phyloP scores from a whole-genome alignment of 2,888 invertebrate species.

The Celastrina argiolus region DNA sequence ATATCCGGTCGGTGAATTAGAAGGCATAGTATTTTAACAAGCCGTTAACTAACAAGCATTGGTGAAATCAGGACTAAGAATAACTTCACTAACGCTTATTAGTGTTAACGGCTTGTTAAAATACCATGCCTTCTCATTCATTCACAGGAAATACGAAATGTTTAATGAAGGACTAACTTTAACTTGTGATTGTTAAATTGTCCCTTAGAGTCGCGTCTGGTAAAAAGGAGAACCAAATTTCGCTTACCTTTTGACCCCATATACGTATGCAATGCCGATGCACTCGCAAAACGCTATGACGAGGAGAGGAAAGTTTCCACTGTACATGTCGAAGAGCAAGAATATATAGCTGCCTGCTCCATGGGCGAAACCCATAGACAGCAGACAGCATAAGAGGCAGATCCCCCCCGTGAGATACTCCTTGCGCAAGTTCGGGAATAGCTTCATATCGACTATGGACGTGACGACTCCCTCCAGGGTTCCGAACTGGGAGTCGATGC shows the following conservation, averaged over 20 bases:
- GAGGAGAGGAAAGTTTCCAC: slow-evolving; percentile 93
- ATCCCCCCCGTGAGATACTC: slow-evolving; percentile 90
- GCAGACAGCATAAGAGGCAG: slow-evolving; percentile 87
- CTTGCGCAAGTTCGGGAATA: slow-evolving; percentile 93
- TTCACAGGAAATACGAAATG: no score
- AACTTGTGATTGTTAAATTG: no score
- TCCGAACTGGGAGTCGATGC: slow-evolving; percentile 97
- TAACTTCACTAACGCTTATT: no score
- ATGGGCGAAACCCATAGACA: slow-evolving; percentile 95
- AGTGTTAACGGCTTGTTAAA: no score
- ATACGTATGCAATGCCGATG: slow-evolving; percentile 94
- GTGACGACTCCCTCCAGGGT: slow-evolving; percentile 97
- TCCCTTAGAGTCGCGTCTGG: no score
- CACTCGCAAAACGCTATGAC: slow-evolving; percentile 96
- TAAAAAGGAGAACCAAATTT: no score
- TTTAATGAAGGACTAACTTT: no score
- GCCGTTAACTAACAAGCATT: no score
- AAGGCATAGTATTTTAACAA: no score
- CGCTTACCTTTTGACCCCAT: slow-evolving; percentile 91
- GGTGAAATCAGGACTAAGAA: no score
- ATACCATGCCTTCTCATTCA: no score
- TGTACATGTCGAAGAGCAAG: slow-evolving; percentile 94
- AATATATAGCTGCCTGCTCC: slow-evolving; percentile 96
- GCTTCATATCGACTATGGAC: slow-evolving; percentile 95
- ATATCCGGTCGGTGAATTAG: no score